These are phyloP conservation scores for Aspiorhynchus laticeps DNA, from an alignment of 2,113 vertebrate species.

Conservation along the genomic window DNA sequence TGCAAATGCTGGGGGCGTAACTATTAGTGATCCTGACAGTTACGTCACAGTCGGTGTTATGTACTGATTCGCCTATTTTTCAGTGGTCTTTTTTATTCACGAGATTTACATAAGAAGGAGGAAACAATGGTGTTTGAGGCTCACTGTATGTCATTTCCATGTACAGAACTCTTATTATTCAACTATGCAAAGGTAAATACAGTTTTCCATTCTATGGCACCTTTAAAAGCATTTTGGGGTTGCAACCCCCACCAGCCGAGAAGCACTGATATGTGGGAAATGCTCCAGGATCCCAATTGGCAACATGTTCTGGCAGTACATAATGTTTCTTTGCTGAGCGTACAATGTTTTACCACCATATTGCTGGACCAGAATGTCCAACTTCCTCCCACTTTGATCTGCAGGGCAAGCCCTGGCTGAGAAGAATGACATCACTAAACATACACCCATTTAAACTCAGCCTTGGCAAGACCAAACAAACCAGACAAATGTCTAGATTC, in stretches of 20 bases:
- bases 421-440: neutral
- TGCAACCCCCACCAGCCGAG: neutral
- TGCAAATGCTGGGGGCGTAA: no score
- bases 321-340: slow-evolving; percentile 23
- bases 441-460: neutral
- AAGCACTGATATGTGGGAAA: neutral
- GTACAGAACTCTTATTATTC: no score
- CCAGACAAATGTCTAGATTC: neutral
- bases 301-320: neutral
- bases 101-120: no score
- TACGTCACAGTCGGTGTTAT: no score
- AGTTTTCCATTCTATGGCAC: no score
- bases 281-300: neutral
- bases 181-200: no score
- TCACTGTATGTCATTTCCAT: no score
- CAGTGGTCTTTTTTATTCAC: no score
- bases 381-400: neutral
- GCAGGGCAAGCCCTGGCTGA: neutral
- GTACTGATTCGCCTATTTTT: no score
- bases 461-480: neutral
- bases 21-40: no score
- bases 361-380: neutral
- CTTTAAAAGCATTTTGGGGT: slow-evolving; percentile 1
- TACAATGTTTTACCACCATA: slow-evolving; percentile 31
- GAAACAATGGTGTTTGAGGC: no score